These are phyloP conservation scores for Acipenser oxyrinchus DNA, from an alignment of 2,797 vertebrate genomes.

Conservation along the genomic window DNA sequence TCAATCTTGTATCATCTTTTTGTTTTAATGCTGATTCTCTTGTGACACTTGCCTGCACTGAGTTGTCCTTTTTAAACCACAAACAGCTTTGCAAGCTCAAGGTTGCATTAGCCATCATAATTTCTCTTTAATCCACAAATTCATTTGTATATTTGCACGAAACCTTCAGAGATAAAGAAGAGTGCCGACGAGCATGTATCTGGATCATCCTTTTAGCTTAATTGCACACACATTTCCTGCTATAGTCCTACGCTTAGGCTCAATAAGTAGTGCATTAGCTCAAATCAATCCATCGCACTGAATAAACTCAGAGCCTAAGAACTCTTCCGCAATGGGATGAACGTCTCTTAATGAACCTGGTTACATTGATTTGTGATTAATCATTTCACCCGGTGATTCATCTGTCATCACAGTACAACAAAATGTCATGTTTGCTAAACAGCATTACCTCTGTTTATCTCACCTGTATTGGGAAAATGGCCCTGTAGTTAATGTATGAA, in stretches of 20 bases:
- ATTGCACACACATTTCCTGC: slow-evolving; percentile 57
- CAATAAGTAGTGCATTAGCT: slow-evolving; percentile 49
- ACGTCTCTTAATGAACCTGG: slow-evolving; percentile 56
- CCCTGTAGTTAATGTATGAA: slow-evolving; percentile 43
- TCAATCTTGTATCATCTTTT: too few relatives aligned
- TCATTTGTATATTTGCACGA: slow-evolving; percentile 57
- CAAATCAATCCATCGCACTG: slow-evolving; percentile 57
- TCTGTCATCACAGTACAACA: slow-evolving; percentile 52
- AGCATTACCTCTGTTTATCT: slow-evolving; percentile 58
- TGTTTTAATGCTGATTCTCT: background rate
- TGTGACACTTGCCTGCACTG: background rate
- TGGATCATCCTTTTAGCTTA: slow-evolving; percentile 52
- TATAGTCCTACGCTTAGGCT: slow-evolving; percentile 39
- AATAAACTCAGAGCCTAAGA: slow-evolving; percentile 51
- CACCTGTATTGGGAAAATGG: slow-evolving; percentile 45
- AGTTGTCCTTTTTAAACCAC: background rate
- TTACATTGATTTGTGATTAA: slow-evolving; percentile 65
- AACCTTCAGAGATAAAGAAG: slow-evolving; percentile 43
- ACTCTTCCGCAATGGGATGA: slow-evolving; percentile 46
- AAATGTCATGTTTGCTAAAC: slow-evolving; percentile 57
- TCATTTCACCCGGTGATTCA: slow-evolving; percentile 60
- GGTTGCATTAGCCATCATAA: slow-evolving; percentile 50
- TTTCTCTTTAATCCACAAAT: slow-evolving; percentile 53
- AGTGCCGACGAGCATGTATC: slow-evolving; percentile 49
- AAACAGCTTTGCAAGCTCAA: slow-evolving; percentile 21